Base-by-base conservation (phyloP, 1,140 invertebrate genomes). In the Plodia interpunctella region DNA sequence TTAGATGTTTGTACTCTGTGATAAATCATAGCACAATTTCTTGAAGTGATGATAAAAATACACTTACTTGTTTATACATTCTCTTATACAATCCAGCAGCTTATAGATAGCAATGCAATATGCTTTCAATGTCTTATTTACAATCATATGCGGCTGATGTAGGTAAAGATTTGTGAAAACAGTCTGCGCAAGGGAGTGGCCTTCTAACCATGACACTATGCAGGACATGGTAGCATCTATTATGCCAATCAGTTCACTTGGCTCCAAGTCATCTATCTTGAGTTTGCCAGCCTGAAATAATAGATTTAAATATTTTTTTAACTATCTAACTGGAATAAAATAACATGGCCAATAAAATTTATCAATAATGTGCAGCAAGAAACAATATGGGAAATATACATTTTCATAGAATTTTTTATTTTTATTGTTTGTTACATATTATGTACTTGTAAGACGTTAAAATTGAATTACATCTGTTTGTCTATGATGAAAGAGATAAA, bases 91-190 rank as follows among this genome's bases (percentile, higher is more conserved):
- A 79, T 97, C 97, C 57, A 98, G 93, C 32, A 98, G 92, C 91
- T 98, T 98, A 66, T 98, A 94, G 51, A 97, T 93, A 61, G 94
- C 93, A 68, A 97, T 94, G 78, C 94, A 96, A 82, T 98, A 98
- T 10, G 95, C 94, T 84, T 94, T 95, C 30, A 99, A 88, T 30
- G 93, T 92, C 79, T 94, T 95, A 79, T 98, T 97, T 72, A 94
- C 91, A 66, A 99, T 97, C 65, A 93, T 88, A 72, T 95, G 92
- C 5, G 98, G 97, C 70, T 97, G 95, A 88, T 99, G 98, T 32
- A 99, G 90, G 80, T 98, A 99, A 25, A 99, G 92, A 89, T 99
- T 99, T 9, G 97, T 99, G 77, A 99, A 99, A 10, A 99, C 95
- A 17, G 98, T 99, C 91, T 99, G 98, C 25, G 97, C 98, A 65